Evolutionary conservation across 1,140 invertebrate genomes (phyloP).

Genomic region (Hermatobates lingyangjiaoensis): DNA sequence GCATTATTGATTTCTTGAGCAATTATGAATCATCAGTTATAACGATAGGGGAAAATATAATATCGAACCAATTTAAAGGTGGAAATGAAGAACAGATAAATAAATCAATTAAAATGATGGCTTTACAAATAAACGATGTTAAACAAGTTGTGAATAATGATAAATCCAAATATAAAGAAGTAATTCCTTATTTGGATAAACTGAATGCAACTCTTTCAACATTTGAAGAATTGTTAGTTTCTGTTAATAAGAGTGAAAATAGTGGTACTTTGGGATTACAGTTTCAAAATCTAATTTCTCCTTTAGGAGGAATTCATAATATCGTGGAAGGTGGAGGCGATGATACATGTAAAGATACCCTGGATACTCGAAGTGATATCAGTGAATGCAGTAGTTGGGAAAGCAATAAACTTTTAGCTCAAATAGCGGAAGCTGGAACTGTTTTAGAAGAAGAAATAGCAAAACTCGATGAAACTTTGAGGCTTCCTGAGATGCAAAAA

Average conservation of each 20-base stretch:
- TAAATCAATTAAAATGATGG: neutral
- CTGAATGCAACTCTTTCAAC: neutral
- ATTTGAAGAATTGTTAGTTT: neutral
- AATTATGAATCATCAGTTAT: neutral
- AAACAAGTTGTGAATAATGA: neutral
- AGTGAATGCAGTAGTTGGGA: neutral
- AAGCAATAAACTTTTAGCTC: constrained; percentile 9
- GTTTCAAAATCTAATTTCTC: neutral
- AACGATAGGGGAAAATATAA: neutral
- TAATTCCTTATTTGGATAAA: neutral
- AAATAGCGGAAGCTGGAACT: constrained; percentile 12
- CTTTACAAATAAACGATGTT: neutral
- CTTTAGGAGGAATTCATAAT: neutral
- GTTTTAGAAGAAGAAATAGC: constrained; percentile 16
- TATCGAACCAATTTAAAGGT: neutral
- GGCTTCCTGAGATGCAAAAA: neutral
- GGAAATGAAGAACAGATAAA: neutral
- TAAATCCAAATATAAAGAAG: neutral
- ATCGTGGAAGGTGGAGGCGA: neutral
- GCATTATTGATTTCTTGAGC: neutral
- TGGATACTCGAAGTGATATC: neutral
- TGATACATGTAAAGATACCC: neutral
- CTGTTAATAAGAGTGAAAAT: neutral
- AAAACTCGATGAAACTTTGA: constrained; percentile 13
- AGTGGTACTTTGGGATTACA: neutral